These are phyloP conservation scores for Cecidostiba fungosa DNA, from an alignment of 2,888 invertebrate species.

Conservation along the genomic window DNA sequence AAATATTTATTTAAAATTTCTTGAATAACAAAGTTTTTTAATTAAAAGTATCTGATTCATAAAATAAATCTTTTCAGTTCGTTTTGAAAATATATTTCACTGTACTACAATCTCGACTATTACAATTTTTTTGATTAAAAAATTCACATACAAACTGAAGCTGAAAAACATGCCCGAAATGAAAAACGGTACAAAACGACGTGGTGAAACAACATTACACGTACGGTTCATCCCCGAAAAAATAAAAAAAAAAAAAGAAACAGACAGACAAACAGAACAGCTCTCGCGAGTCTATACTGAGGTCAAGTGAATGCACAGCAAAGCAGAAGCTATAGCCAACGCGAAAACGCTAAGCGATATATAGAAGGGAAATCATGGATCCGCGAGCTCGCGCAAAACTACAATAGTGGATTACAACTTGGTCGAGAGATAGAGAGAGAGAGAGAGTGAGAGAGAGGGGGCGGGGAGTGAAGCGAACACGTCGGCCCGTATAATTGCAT, in stretches of 20 bases:
- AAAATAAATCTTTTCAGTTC: too few species aligned
- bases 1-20: too few species aligned
- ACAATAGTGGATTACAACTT: conserved; percentile 57
- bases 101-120: too few species aligned
- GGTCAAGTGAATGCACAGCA: conserved; percentile 11
- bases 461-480: not conserved
- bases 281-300: not conserved
- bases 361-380: conserved; percentile 27
- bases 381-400: conserved; percentile 18
- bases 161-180: not conserved
- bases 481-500: conserved; percentile 52
- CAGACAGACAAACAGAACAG: not conserved
- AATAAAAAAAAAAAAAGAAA: not conserved
- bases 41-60: too few species aligned
- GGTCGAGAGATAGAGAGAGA: not conserved
- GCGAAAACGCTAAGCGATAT: not conserved
- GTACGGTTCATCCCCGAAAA: not conserved
- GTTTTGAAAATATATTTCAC: too few species aligned
- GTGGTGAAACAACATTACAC: not conserved
- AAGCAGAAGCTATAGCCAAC: not conserved
- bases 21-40: too few species aligned
- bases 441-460: not conserved
- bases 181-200: not conserved
- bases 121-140: too few species aligned
- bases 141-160: not conserved